Base-by-base conservation (phyloP, 2,113 vertebrate species). In the Herpailurus yagouaroundi region DNA sequence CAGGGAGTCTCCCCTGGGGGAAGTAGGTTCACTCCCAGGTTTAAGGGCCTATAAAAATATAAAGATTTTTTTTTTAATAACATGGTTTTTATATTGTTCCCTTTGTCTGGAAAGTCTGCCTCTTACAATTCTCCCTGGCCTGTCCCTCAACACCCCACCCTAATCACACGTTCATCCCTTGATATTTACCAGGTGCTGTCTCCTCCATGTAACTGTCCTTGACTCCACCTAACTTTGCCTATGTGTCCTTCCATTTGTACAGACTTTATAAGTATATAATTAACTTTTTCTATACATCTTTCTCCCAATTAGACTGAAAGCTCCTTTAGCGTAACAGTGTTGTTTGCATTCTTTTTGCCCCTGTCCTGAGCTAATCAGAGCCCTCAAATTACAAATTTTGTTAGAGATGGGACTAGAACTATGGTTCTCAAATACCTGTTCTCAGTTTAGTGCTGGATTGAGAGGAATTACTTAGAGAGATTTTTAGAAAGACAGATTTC, bases 401-500 rank as follows among this genome's bases (percentile, higher is more conserved):
- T 86, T 84, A 89, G 36, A 66, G 0, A 41, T 87, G 21, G 7
- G 10, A 71, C n/a, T 38, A 79, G 29, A 84, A 83, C 33, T 80
- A 13, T 66, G 60, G 19, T 81, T 77, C 11, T 41, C 55, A 77
- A 73, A 66, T 66, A 91, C 64, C 50, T 83, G 21, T 68, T 81
- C n/a, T 88, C 60, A 63, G 23, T 64, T 66, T 90, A 29, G 4
- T 38, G 4, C 9, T 85, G 11, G 19, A 15, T 60, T 79, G 64
- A 81, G 69, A 48, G 63, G 23, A 80, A 76, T 85, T 89, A 79
- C 45, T 83, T 84, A 23, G 16, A 80, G 38, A 29, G 13, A 90
- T 87, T 94, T 97, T 97, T 77, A 55, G 52, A 92, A 89, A 80
- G 73, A 94, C 23, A 79, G 36, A 82, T 88, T 96, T 97, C 36